A percentile compares a stretch with the other conserved stretches of the same genome.
phyloP scores from a whole-genome alignment of 1,140 invertebrate species.

The Lucilia cuprina region DNA sequence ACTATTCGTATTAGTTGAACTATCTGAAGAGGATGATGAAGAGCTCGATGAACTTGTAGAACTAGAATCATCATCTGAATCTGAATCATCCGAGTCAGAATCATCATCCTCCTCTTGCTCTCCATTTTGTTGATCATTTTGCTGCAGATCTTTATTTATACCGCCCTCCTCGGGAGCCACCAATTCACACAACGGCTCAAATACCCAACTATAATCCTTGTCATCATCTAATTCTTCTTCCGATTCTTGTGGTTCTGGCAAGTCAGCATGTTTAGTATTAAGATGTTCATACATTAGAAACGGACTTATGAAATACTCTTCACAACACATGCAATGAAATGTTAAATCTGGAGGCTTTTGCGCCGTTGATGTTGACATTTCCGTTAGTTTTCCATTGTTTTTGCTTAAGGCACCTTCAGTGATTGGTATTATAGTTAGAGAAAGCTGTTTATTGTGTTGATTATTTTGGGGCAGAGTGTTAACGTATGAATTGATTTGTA shows the following conservation, averaged over 20 bases:
- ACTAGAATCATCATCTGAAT: constrained; percentile 37
- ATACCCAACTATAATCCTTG: constrained; percentile 55
- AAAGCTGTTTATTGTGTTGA: neutral
- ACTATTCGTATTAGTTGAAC: constrained; percentile 39
- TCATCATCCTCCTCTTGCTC: constrained; percentile 34
- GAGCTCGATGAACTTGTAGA: constrained; percentile 42
- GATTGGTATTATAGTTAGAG: constrained; percentile 25
- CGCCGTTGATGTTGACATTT: constrained; percentile 36
- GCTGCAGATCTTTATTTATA: neutral
- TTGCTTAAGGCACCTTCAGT: neutral
- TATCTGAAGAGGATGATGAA: constrained; percentile 5
- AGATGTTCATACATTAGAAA: constrained; percentile 58
- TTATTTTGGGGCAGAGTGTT: neutral
- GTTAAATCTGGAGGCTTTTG: constrained; percentile 54
- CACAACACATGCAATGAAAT: constrained; percentile 60
- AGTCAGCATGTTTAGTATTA: constrained; percentile 49
- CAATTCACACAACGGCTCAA: constrained; percentile 55
- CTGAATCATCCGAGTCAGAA: constrained; percentile 40
- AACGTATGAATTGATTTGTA: neutral
- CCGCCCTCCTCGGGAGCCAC: neutral
- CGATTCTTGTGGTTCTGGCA: constrained; percentile 41
- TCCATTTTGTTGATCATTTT: neutral
- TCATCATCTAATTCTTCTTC: constrained; percentile 45
- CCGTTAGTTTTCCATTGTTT: constrained; percentile 16
- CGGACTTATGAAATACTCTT: constrained; percentile 55